Evolutionary conservation across 1,140 invertebrate genomes (phyloP), one percentile per base, ranked within the genome.

Genomic region (Lanistes nyassanus): DNA sequence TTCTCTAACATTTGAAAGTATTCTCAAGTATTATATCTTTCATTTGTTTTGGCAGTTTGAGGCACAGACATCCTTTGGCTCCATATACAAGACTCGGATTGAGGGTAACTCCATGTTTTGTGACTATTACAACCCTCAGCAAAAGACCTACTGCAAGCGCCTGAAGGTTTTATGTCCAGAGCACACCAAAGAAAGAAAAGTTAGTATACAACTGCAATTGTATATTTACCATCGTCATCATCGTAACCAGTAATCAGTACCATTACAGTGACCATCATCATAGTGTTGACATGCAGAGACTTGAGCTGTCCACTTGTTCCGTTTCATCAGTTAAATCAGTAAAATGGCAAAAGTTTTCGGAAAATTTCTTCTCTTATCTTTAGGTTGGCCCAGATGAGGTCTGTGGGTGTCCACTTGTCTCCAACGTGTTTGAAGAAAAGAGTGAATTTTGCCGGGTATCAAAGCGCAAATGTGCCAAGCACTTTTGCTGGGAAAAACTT

Each of bases 21-120:
- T 47, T 47, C 19, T 47, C 1, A 47, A 47, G 19, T n/a, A n/a
- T n/a, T n/a, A n/a, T 47, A 1, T 3, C 34, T 51, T 58, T 56
- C 9, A 26, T 53, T 75, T 80, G 74, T 81, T 79, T 77, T 90
- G 91, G 53, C 87, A 94, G 92, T 97, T 97, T 88, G 98, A 99
- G 87, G 97, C 96, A 66, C 96, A 98, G 90, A 96, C 97, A 4
- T 98, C 97, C 0, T 99, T 98, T 89, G 97, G 96, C 23, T 98
- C 96, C 23, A 93, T 96, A 64, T 97, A 95, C 83, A 96, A 97
- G 86, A 98, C 97, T 0, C 92, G 95, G 64, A 97, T 98, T 79
- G 97, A 98, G 89, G 95, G 95, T 23, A 93, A 95, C 89, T 95
- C 96, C 84, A 98, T 99, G 94, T 99, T 99, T 88, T 99, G 98